Conservation (phyloP, 2,797 vertebrate species). For the Danio albolineatus region DNA sequence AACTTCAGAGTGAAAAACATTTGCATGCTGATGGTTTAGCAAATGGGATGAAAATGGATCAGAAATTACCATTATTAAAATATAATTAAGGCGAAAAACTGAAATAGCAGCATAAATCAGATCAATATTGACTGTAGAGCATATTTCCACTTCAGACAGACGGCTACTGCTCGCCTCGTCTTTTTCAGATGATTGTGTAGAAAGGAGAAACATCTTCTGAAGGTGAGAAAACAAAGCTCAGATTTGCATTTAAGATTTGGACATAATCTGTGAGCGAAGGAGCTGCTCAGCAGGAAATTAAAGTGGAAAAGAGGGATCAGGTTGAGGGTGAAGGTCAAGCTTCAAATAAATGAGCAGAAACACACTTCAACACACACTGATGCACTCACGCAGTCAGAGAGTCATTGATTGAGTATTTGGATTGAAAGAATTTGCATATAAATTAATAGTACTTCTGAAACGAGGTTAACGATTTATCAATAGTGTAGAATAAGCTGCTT, state of each 20-base stretch:
- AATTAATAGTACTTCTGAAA: not conserved
- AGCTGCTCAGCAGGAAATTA: conserved; percentile 34
- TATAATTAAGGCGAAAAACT: not conserved
- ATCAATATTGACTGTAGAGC: not conserved
- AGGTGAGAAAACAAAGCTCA: conserved; percentile 25
- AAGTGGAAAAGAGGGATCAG: conserved; percentile 16
- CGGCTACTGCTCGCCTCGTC: not conserved
- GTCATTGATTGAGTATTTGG: not conserved
- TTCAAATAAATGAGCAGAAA: not conserved
- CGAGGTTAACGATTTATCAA: not conserved
- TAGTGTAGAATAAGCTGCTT: not conserved
- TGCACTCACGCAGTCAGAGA: no score
- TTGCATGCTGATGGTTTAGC: not conserved
- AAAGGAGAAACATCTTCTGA: not conserved
- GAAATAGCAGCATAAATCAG: not conserved
- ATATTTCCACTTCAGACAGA: not conserved
- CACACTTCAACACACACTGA: no score
- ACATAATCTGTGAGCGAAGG: not conserved
- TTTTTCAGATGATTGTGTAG: not conserved
- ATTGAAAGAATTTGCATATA: no score
- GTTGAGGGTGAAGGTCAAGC: not conserved
- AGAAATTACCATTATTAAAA: not conserved
- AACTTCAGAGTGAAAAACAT: no score
- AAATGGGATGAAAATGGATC: not conserved
- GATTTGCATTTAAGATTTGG: not conserved